Percentiles rank a stretch among this genome's conserved stretches.
Conservation (phyloP, 2,888 invertebrate genomes). For the Diaprepes abbreviatus region DNA sequence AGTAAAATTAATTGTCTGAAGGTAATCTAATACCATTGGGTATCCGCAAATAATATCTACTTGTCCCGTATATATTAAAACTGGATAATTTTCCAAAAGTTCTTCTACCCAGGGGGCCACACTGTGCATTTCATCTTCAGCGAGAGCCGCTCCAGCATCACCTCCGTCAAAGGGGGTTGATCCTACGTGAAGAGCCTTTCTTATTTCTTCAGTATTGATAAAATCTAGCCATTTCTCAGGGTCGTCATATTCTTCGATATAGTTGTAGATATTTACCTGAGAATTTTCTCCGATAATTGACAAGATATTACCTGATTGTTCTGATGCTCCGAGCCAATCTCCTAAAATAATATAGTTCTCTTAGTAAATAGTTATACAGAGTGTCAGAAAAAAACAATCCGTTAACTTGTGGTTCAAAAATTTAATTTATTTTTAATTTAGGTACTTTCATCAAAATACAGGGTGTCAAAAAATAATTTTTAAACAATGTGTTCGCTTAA, state of each 20-base stretch:
- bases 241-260: conserved; percentile 1
- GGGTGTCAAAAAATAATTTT: no score
- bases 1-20: conserved; percentile 77
- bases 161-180: neutral
- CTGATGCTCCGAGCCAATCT: no score
- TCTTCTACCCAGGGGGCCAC: conserved; percentile 13
- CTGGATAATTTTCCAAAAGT: conserved; percentile 74
- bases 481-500: no score
- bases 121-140: conserved; percentile 2
- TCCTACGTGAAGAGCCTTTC: conserved; percentile 28
- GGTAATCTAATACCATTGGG: conserved; percentile 81
- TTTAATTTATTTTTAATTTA: no score
- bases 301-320: neutral
- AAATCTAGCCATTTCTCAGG: conserved; percentile 14
- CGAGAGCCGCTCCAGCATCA: conserved; percentile 1
- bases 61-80: conserved; percentile 88
- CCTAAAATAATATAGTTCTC: no score
- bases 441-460: no score
- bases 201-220: neutral
- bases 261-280: conserved; percentile 20
- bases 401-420: no score
- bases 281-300: neutral
- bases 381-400: no score
- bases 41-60: conserved; percentile 90
- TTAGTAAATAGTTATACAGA: no score